Evolutionary conservation across 2,113 vertebrate genomes (phyloP).

Genomic region (Gallinago jamesoni): DNA sequence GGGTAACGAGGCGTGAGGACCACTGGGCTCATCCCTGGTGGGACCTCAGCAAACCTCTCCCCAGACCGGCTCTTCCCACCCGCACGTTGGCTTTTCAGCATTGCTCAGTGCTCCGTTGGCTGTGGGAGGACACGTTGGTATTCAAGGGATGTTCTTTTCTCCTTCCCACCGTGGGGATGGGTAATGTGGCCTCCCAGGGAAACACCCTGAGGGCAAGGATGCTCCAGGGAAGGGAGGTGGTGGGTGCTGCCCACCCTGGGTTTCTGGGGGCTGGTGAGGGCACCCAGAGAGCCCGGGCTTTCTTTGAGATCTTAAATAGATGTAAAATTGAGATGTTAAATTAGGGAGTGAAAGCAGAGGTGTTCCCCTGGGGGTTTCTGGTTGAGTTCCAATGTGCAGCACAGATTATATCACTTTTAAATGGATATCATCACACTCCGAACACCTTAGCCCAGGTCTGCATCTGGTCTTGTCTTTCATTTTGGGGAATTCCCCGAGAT

Average conservation of each 20-base stretch:
- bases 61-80: not conserved
- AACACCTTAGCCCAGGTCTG: not conserved
- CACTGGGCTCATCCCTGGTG: not conserved
- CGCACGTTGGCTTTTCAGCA: rapidly evolving
- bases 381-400: not conserved
- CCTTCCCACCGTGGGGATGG: not conserved
- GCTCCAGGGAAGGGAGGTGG: not conserved
- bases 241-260: not conserved
- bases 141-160: not conserved
- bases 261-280: not conserved
- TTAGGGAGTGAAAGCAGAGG: not conserved
- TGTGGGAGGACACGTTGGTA: rapidly evolving
- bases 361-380: rapidly evolving
- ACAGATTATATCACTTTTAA: not conserved
- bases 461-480: not conserved
- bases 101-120: not conserved
- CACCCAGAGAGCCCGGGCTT: not conserved
- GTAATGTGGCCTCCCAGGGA: not conserved
- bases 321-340: too few species aligned
- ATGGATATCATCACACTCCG: rapidly evolving
- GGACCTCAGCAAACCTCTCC: not conserved
- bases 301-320: not conserved
- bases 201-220: not conserved
- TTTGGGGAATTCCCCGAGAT: not conserved
- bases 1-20: not conserved